Evolutionary conservation across 2,113 vertebrate genomes (phyloP), one percentile per base, ranked within the genome.

Genomic region (Paracanthobrama guichenoti): DNA sequence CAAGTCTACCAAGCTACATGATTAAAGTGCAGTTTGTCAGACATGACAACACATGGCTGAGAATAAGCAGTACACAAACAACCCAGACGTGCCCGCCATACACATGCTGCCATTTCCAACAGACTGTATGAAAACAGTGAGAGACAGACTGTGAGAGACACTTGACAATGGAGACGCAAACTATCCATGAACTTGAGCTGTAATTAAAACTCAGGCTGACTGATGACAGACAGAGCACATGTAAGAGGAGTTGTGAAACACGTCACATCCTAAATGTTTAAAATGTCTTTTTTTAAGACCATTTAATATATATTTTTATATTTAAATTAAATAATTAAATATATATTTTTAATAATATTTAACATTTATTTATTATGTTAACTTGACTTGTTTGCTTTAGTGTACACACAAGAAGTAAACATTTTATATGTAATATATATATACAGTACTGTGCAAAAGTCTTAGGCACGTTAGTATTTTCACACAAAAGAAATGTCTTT

Each of bases 181-280:
- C n/a, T 46, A 64, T n/a, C 57, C 57, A 26, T 57, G 74, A 77
- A 79, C 57, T 46, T 26, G 57, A 79, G 31, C 39, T 62, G 76
- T 42, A 60, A 46, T 46, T 62, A 44, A 26, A 79, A 24, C 13
- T 59, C 53, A 11, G 18, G 39, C 28, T 42, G 77, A 79, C 22
- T 62, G 57, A 62, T 60, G 57, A 59, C 22, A 59, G 31, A 78
- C 18, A 73, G 20, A 67, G 28, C 6, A 53, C 50, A 18, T 22
- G 72, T 24, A 28, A 16, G 44, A 55, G 50, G 55, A 20, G 8
- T 20, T 71, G 42, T 0, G 42, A 48, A 44, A 28, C 9, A 53
- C 13, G 31, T 20, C 12, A 18, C 71, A 74, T 14, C 24, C 72
- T 53, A 74, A 66, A 71, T 14, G 1, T 18, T 67, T 67, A 39